Evolutionary conservation across 2,888 invertebrate species (phyloP), one percentile per base, ranked within the genome.

Genomic region (Pyrrhosoma nymphula): DNA sequence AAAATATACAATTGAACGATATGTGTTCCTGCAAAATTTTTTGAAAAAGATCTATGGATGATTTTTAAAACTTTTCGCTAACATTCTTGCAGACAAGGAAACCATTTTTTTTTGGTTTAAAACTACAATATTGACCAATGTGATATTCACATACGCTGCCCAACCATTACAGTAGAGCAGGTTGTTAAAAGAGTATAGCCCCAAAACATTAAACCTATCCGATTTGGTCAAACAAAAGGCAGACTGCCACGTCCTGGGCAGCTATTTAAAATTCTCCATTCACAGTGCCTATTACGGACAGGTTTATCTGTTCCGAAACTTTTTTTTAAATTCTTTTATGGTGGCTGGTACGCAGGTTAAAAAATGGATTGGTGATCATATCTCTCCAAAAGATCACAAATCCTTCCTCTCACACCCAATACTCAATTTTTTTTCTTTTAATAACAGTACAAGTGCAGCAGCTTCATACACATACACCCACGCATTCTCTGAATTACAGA

Each of bases 1-100:
- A 93, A 93, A 93, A 93, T 93, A 93, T 93, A 93, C 93, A 93
- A 93, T 93, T 93, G 93, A 93, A 93, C 93, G 93, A 93, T 93
- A 93, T 93, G 93, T 93, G 93, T 93, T 93, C 93, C 93, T 93
- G 93, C 75, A 93, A 93, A 69, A 35, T 93, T 93, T 93, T 93
- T 93, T 93, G 93, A 93, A 93, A 93, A 93, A 93, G 93, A 93
- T 18, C 93, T 93, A 93, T 93, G 93, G 93, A 93, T 93, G 93
- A 93, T 93, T 93, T 93, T 93, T 93, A 69, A 93, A 93, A 93
- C 69, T 93, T 93, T 93, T 93, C 47, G 69, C 93, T 93, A 93
- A 93, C 93, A 93, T 93, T 93, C 93, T 93, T 93, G 93, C 93
- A 93, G 93, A 93, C 93, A 93, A 93, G 93, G 93, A 93, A 93